Base-by-base conservation (phyloP, 2,888 invertebrate genomes). In the Apamea anceps region DNA sequence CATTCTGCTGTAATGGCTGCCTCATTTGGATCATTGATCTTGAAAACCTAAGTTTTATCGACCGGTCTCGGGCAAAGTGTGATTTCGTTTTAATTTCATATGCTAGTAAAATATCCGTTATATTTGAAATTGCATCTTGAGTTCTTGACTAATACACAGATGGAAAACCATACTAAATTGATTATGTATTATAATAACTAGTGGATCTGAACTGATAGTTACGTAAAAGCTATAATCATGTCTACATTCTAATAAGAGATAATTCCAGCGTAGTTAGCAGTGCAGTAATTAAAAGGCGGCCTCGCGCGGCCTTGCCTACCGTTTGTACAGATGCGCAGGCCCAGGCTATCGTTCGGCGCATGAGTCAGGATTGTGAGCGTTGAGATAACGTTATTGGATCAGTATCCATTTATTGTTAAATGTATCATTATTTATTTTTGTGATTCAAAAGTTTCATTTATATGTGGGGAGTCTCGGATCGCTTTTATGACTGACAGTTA, bases 271-370 rank as follows among this genome's bases (percentile, higher is more conserved):
- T 80, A 82, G 75, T 89, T 86, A 87, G 81, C 82, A 81, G 66
- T 90, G 91, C 87, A 92, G 88, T 92, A 92, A 94, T 93, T 93
- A 93, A 91, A 91, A 90, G 88, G 85, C 91, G 93, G 93, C 94
- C 94, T 93, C 93, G 93, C 81, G 74, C 93, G 95, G 91, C 95
- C 95, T 95, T 95, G 95, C 90, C 89, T 87, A 84, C 87, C 91
- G 94, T 94, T 95, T 95, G 93, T 88, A 92, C 95, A 95, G 95
- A 94, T 95, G 95, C 92, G 90, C 90, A 84, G 74, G 89, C 89
- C 89, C 88, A 80, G 75, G 87, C 85, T 89, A 88, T 82, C 88
- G 88, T 88, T 73, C 85, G 84, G 74, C 51, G 71, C 75, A 81
- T 91, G 91, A 92, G 85, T 92, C 92, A 92, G 83, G 75, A 79